Percentiles rank a stretch among this genome's conserved stretches.
These are phyloP conservation scores for Fopius arisanus DNA, from an alignment of 1,140 invertebrate species.

Conservation along the genomic window DNA sequence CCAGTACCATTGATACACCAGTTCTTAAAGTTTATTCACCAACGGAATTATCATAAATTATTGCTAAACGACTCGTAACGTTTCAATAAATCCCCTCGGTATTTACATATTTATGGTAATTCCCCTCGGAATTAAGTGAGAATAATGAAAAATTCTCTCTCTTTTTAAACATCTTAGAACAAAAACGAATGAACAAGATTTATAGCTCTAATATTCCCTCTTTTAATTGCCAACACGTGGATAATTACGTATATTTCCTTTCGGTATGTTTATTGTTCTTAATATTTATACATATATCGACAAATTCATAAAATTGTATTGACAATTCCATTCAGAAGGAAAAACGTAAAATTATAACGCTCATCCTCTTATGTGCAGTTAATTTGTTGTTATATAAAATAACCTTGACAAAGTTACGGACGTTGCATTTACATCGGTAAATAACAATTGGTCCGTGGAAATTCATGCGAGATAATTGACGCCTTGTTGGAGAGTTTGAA, in stretches of 20 bases:
- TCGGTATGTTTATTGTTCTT: too few species aligned
- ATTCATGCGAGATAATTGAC: neutral
- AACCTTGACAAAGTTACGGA: conserved; percentile 35
- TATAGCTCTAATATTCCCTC: neutral
- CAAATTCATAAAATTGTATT: too few species aligned
- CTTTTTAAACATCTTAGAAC: neutral
- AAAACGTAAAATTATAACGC: neutral
- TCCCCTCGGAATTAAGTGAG: neutral
- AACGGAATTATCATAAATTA: conserved; percentile 25
- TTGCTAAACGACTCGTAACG: conserved; percentile 16
- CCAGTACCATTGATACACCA: neutral
- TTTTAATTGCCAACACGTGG: neutral
- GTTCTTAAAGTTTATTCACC: neutral
- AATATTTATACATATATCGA: too few species aligned
- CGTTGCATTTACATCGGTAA: conserved; percentile 8
- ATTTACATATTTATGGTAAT: conserved; percentile 23
- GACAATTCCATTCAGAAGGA: too few species aligned
- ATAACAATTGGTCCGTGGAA: neutral
- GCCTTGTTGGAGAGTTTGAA: neutral
- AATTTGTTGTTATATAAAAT: conserved; percentile 32
- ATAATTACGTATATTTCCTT: too few species aligned
- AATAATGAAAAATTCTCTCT: neutral
- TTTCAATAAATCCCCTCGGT: conserved; percentile 13
- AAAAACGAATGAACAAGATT: too few species aligned
- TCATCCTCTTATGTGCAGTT: neutral